Evolutionary conservation across 2,888 invertebrate species (phyloP).

Genomic region (Crocallis elinguaria): DNA sequence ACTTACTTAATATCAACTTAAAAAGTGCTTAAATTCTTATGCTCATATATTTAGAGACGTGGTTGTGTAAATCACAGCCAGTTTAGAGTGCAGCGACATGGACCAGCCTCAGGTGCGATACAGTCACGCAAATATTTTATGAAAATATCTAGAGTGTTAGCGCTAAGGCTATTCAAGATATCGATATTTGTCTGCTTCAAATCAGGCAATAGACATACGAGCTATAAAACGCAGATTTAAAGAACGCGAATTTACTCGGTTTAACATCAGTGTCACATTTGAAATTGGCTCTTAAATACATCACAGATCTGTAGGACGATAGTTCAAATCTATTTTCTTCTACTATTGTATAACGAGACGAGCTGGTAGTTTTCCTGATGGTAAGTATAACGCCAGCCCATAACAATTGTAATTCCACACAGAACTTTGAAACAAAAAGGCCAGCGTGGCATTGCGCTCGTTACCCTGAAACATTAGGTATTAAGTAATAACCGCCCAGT

Average conservation of each 20-base stretch:
- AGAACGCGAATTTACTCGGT: background rate
- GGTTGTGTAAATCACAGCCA: conserved; percentile 76
- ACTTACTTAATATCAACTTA: background rate
- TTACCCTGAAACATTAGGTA: no score
- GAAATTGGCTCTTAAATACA: no score
- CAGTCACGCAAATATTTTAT: conserved; percentile 83
- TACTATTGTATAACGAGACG: no score
- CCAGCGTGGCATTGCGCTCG: no score
- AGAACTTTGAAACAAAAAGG: no score
- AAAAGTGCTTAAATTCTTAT: conserved; percentile 1
- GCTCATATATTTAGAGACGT: conserved; percentile 40
- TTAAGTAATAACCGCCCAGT: no score
- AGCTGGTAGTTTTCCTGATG: no score
- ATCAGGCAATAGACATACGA: background rate
- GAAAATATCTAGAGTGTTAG: conserved; percentile 74
- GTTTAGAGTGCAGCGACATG: conserved; percentile 77
- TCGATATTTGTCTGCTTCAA: conserved; percentile 22
- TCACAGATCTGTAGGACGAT: no score
- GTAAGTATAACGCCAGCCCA: no score
- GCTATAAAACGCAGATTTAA: background rate
- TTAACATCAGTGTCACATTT: no score
- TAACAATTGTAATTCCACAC: no score
- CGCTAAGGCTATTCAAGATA: conserved; percentile 55
- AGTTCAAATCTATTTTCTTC: no score
- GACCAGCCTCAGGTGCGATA: conserved; percentile 78